Percentiles rank a stretch among this genome's conserved stretches.
phyloP scores from a whole-genome alignment of 2,113 vertebrate genomes.

The Condylura cristata region DNA sequence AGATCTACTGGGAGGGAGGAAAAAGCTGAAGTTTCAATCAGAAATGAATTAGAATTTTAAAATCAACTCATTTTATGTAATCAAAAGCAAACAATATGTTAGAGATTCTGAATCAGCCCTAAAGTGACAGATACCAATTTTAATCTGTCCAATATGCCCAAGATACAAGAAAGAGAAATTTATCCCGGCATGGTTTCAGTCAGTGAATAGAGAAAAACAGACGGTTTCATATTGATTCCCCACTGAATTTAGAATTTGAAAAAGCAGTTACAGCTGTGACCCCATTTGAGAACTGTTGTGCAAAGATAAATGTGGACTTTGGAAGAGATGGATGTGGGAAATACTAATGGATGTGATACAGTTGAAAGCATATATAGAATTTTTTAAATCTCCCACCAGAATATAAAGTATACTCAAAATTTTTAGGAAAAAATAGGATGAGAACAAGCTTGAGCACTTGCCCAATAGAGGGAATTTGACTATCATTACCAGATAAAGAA shows the following conservation, averaged over 20 bases:
- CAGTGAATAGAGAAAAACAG: slow-evolving; percentile 11
- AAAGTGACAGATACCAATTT: not conserved
- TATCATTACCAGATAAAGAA: not conserved
- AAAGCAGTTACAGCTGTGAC: slow-evolving; percentile 63
- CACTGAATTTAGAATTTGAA: slow-evolving; percentile 13
- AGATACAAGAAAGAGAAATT: slow-evolving; percentile 34
- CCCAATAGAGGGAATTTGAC: not conserved
- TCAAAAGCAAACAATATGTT: not conserved
- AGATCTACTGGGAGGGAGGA: not conserved
- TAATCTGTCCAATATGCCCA: slow-evolving; percentile 42
- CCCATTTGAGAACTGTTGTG: not conserved
- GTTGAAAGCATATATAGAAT: not conserved
- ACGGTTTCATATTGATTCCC: slow-evolving; percentile 7
- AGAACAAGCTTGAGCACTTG: not conserved
- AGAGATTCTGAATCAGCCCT: no score
- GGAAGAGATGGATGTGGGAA: slow-evolving; percentile 36
- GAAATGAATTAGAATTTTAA: slow-evolving; percentile 1
- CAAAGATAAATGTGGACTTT: not conserved
- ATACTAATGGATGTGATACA: not conserved
- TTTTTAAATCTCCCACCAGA: not conserved
- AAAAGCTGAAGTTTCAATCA: not conserved
- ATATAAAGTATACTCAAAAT: not conserved
- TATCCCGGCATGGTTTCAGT: not conserved
- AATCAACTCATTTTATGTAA: slow-evolving; percentile 7
- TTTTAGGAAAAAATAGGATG: not conserved